Base-by-base conservation (phyloP, 2,888 invertebrate species). In the Lissocephala sabroskyi region DNA sequence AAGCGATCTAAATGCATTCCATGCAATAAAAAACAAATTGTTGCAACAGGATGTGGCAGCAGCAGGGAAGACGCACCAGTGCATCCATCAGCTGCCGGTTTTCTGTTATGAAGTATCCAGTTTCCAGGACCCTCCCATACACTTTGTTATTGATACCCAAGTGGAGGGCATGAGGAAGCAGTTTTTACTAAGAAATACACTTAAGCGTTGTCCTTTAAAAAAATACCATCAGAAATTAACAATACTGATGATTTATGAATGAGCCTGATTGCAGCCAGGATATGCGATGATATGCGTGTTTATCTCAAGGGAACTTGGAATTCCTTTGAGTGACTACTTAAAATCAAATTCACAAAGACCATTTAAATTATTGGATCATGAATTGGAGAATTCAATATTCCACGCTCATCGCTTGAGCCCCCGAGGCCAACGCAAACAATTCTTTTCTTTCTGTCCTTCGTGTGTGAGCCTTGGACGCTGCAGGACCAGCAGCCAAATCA, bases 221-320 rank as follows among this genome's bases (percentile, higher is more conserved):
- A 32, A 33, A 42, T 14, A 46, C 17, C 39, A 44, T 5, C 23
- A 45, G 62, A 62, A 62, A 73, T 62, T 67, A 65, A 65, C 62
- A 73, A 76, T 62, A 49, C 62, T 56, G 49, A 55, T 68, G 76
- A 68, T 76, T 68, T 68, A 68, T 68, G 68, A 68, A 75, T 68
- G 76, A 71, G 73, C 57, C 65, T 49, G 59, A 32, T 43, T 56
- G 45, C 54, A 48, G 45, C n/a, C 65, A 75, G 63, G 66, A 64
- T 45, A 66, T 49, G 41, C 28, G 33, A 19, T 33, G 13, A 14
- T 35, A 11, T 33, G n/a, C 30, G 3, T 33, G n/a, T 33, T 65
- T 45, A n/a, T n/a, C n/a, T 53, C 17, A 33, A 49, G 49, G 42
- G 36, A 40, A 40, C 54, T 46, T 43, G 48, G 43, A 54, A 45